These are phyloP conservation scores for Scolopax mira DNA, from an alignment of 2,113 vertebrate species.

Conservation along the genomic window DNA sequence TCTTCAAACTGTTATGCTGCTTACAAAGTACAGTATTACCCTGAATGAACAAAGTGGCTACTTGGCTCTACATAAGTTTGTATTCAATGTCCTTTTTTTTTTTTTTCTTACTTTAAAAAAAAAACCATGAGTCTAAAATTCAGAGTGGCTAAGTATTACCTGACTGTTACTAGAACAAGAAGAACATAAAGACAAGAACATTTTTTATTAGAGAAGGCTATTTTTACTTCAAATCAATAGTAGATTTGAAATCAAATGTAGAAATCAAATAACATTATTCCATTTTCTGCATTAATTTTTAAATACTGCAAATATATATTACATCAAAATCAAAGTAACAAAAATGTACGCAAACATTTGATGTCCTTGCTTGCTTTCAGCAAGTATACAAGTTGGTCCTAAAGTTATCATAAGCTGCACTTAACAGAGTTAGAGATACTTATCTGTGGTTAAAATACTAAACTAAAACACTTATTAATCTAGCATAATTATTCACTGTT, in stretches of 20 bases:
- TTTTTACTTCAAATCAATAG: background rate
- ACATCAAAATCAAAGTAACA: background rate
- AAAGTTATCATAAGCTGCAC: background rate
- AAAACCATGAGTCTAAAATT: too few relatives aligned
- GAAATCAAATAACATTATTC: background rate
- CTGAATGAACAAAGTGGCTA: background rate
- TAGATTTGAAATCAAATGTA: too few relatives aligned
- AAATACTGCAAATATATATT: background rate
- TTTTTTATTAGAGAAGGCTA: background rate
- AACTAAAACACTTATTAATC: background rate
- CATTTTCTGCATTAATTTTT: background rate
- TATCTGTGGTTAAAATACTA: conserved; percentile 15
- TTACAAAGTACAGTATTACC: background rate
- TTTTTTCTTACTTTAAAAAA: background rate
- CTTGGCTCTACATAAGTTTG: background rate
- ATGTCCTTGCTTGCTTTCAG: background rate
- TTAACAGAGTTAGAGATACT: background rate
- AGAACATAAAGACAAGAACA: background rate
- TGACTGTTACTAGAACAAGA: background rate
- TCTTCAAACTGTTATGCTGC: background rate
- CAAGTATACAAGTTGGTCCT: background rate
- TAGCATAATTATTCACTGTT: background rate
- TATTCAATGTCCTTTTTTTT: background rate
- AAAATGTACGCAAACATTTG: background rate
- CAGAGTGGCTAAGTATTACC: background rate